These are phyloP conservation scores for Phrynosoma platyrhinos DNA, from an alignment of 2,113 vertebrate species.

Conservation along the genomic window DNA sequence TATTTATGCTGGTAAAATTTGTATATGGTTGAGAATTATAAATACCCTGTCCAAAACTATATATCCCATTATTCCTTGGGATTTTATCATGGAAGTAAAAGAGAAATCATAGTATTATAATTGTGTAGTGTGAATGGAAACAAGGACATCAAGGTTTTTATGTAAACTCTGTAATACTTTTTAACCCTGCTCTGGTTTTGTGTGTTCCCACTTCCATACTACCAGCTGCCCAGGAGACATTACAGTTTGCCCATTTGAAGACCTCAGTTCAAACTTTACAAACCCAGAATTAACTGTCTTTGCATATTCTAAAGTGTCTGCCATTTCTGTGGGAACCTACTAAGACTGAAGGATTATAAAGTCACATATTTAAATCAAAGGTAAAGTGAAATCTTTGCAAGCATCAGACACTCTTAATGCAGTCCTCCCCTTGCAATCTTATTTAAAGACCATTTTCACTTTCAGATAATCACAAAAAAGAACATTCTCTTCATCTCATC, in stretches of 20 bases:
- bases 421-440: neutral
- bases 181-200: neutral
- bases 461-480: conserved; percentile 22
- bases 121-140: no score
- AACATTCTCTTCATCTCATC: conserved; percentile 32
- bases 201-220: no score
- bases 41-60: no score
- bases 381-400: neutral
- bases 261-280: neutral
- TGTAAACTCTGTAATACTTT: neutral
- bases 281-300: neutral
- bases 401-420: neutral
- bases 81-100: no score
- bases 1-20: no score
- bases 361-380: neutral
- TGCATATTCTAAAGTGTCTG: neutral
- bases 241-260: no score
- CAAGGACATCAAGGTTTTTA: neutral
- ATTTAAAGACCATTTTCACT: conserved; percentile 11
- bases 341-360: neutral
- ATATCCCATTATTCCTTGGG: no score
- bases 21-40: no score
- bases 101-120: no score
- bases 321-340: neutral
- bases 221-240: neutral